Evolutionary conservation across 2,797 vertebrate genomes (phyloP).

Genomic region (Fratercula arctica): DNA sequence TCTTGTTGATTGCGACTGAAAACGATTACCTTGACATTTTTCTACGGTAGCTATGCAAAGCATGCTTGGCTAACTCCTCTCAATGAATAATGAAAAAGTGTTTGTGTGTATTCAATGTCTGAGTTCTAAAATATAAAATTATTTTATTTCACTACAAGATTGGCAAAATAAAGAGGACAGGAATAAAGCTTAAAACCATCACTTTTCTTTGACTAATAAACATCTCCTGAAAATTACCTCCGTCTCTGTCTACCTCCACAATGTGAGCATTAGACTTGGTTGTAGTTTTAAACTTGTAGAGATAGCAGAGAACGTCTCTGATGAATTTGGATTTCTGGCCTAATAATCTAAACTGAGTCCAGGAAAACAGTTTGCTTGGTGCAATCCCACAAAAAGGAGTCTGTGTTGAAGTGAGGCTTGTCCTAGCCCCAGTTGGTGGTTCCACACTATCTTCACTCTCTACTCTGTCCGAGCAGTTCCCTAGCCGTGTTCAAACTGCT

Average conservation of each 20-base stretch:
- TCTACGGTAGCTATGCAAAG: not conserved
- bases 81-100: not conserved
- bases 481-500: not conserved
- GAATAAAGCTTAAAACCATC: not conserved
- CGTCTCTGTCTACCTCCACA: not conserved
- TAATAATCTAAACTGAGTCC: not conserved
- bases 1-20: not conserved
- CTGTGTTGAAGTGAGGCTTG: not conserved
- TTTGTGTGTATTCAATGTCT: not conserved
- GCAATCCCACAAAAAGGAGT: not conserved
- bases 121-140: not conserved
- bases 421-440: not conserved
- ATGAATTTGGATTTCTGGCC: not conserved
- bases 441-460: not conserved
- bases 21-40: not conserved
- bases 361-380: not conserved
- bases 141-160: not conserved
- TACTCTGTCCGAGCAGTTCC: not conserved
- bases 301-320: fast-evolving
- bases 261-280: not conserved
- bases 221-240: not conserved
- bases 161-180: not conserved
- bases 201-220: not conserved
- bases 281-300: not conserved
- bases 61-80: not conserved